Percentiles rank a stretch among this genome's conserved stretches.
Conservation (phyloP, 2,888 invertebrate genomes). For the Cosmopolites sordidus region DNA sequence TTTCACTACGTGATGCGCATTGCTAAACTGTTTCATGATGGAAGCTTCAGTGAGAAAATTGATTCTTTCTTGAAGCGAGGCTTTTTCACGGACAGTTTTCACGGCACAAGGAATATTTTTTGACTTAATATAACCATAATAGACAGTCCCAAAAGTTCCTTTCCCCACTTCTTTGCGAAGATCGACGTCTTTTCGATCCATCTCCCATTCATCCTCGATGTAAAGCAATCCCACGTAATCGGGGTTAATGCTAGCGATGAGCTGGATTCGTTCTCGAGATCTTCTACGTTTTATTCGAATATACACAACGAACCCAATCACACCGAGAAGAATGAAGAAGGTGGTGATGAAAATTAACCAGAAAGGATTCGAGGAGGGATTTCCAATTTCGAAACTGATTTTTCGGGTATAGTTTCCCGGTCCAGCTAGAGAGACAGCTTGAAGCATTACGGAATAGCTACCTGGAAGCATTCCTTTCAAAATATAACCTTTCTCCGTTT, state of each 20-base stretch:
- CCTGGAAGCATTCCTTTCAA: slow-evolving; percentile 51
- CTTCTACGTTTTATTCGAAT: slow-evolving; percentile 39
- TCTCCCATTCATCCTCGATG: slow-evolving; percentile 69
- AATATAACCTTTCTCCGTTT: slow-evolving; percentile 1
- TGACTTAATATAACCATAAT: slow-evolving; percentile 54
- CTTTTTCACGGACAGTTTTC: slow-evolving; percentile 60
- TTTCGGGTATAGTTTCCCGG: slow-evolving; percentile 45
- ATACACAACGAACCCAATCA: slow-evolving; percentile 29
- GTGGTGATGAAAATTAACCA: slow-evolving; percentile 18
- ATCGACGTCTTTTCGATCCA: slow-evolving; percentile 56
- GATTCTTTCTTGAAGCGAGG: slow-evolving; percentile 55
- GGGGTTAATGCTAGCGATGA: slow-evolving; percentile 61
- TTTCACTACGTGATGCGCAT: slow-evolving; percentile 62
- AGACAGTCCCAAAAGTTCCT: slow-evolving; percentile 73
- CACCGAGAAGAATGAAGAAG: slow-evolving; percentile 14
- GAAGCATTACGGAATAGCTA: slow-evolving; percentile 47
- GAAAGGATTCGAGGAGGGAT: slow-evolving; percentile 9
- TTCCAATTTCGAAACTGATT: slow-evolving; percentile 31
- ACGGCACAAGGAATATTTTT: slow-evolving; percentile 53
- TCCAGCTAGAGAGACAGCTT: slow-evolving; percentile 59
- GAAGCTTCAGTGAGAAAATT: slow-evolving; percentile 69
- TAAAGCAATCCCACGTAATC: slow-evolving; percentile 51
- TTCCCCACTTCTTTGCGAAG: slow-evolving; percentile 56
- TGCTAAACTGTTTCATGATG: slow-evolving; percentile 66
- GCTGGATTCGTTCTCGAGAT: slow-evolving; percentile 43